These are phyloP conservation scores for Idaea straminata DNA, from an alignment of 2,888 invertebrate species.

Conservation along the genomic window DNA sequence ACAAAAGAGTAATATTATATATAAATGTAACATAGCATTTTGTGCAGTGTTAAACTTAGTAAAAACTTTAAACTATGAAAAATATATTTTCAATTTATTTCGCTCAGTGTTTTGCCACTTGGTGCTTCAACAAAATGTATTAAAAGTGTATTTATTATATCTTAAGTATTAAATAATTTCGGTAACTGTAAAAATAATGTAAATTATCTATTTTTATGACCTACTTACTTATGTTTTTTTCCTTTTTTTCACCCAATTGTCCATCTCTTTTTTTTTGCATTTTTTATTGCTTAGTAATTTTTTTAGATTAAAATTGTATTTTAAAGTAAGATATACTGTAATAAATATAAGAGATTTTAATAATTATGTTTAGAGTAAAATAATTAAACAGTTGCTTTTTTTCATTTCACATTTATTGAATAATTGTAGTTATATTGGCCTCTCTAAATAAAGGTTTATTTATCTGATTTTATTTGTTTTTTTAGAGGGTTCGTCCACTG, in stretches of 20 bases:
- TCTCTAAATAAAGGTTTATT: conserved; percentile 75
- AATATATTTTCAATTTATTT: conserved; percentile 8
- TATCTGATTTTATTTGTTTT: conserved; percentile 44
- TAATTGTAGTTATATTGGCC: conserved; percentile 69
- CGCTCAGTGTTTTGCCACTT: conserved; percentile 22
- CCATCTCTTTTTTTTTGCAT: background rate
- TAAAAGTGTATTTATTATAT: background rate
- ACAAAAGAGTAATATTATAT: conserved; percentile 32
- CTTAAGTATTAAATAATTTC: background rate
- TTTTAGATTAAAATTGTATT: conserved; percentile 17
- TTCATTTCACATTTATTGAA: conserved; percentile 44
- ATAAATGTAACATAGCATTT: conserved; percentile 36
- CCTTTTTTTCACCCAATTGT: background rate
- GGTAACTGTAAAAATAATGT: background rate
- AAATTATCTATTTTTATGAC: conserved; percentile 2
- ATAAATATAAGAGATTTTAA: conserved; percentile 48
- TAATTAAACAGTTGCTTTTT: conserved; percentile 54
- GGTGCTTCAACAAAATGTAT: conserved; percentile 6
- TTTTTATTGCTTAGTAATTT: background rate
- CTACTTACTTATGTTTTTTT: background rate
- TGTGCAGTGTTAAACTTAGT: conserved; percentile 37
- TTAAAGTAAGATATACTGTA: conserved; percentile 13
- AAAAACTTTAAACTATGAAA: conserved; percentile 49
- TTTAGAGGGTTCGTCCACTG: background rate
- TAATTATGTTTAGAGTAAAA: conserved; percentile 43